phyloP scores from a whole-genome alignment of 2,888 invertebrate species.

The Dryococelus australis region DNA sequence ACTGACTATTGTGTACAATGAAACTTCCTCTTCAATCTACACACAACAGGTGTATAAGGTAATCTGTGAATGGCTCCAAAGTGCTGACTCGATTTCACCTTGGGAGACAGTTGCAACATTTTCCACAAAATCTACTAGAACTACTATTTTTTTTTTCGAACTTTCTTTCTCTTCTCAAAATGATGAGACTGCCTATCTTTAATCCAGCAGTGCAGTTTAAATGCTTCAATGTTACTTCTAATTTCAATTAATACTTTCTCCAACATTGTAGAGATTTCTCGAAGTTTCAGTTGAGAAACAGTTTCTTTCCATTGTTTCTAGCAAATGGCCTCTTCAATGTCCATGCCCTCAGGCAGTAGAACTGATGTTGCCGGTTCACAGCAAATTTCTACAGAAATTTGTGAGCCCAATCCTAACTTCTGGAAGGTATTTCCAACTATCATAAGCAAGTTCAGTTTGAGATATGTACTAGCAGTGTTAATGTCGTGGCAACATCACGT shows the following conservation, averaged over 20 bases:
- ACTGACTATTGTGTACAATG: not conserved
- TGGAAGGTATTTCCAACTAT: too few species aligned
- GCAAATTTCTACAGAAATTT: too few species aligned
- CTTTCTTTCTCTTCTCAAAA: not conserved
- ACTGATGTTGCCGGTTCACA: too few species aligned
- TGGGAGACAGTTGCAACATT: not conserved
- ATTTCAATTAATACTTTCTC: not conserved
- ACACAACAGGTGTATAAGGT: not conserved
- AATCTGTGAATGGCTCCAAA: not conserved
- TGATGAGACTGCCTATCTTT: not conserved
- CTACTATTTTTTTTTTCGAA: not conserved
- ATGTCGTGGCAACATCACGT: too few species aligned
- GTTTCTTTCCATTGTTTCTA: not conserved
- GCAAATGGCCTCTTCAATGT: not conserved
- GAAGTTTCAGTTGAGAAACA: not conserved
- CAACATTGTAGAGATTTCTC: not conserved
- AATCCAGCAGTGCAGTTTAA: slow-evolving; percentile 5
- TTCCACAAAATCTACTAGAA: not conserved
- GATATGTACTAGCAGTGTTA: too few species aligned
- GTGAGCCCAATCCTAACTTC: too few species aligned
- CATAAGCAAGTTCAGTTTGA: too few species aligned
- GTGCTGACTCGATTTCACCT: not conserved
- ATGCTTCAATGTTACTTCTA: not conserved
- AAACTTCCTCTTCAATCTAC: not conserved
- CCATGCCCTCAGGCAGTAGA: not conserved